A percentile compares a stretch with the other conserved stretches of the same genome.
Conservation (phyloP, 2,888 invertebrate genomes). For the Trissoscelio sp. region DNA sequence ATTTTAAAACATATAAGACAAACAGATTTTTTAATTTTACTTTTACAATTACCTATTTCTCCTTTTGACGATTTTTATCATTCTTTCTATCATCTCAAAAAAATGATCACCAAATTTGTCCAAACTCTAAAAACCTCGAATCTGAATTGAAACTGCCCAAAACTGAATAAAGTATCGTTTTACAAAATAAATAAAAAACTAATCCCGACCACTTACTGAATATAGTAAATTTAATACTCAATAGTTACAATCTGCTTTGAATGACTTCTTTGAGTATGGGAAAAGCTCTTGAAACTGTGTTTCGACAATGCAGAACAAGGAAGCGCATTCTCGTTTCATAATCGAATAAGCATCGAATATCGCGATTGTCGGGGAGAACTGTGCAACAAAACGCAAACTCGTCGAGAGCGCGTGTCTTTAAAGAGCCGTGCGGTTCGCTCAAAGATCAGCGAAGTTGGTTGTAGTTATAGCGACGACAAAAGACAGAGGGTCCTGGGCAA, state of each 20-base stretch:
- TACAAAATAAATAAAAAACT: constrained; percentile 13
- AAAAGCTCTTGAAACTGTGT: constrained; percentile 5
- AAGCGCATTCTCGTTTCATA: constrained; percentile 43
- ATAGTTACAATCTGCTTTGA: constrained; percentile 26
- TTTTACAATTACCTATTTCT: too few species aligned
- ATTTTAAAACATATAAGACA: too few species aligned
- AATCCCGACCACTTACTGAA: neutral
- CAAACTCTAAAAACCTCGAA: neutral
- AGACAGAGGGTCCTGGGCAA: constrained; percentile 74
- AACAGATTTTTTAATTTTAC: too few species aligned
- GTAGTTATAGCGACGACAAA: constrained; percentile 78
- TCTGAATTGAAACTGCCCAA: neutral
- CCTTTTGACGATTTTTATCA: too few species aligned
- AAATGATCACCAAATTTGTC: neutral
- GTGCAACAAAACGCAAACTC: constrained; percentile 52
- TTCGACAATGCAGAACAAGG: constrained; percentile 17
- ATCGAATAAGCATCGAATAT: constrained; percentile 58
- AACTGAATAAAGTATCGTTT: constrained; percentile 9
- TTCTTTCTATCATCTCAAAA: too few species aligned
- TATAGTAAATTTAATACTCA: neutral
- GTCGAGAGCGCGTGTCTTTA: constrained; percentile 46
- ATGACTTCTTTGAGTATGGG: constrained; percentile 35
- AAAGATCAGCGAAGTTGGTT: constrained; percentile 40
- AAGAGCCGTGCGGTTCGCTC: constrained; percentile 34
- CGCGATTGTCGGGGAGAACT: constrained; percentile 56